Conservation (phyloP, 2,888 invertebrate genomes). For the Lottia scabra region DNA sequence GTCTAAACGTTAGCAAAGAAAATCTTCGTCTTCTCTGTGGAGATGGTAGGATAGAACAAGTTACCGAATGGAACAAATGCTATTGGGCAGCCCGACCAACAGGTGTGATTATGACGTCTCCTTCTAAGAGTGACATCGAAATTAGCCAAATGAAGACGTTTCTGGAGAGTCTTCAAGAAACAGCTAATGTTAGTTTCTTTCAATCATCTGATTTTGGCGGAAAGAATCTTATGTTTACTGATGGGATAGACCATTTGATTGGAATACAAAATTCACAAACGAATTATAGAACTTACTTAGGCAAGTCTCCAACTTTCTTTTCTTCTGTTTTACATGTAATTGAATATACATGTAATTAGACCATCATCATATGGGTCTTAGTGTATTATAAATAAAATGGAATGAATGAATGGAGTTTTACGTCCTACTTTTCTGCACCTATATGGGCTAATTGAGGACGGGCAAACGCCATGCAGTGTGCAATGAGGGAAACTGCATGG, state of each 20-base stretch:
- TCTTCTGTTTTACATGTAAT: no score
- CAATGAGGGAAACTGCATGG: no score
- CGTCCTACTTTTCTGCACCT: no score
- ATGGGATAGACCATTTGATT: constrained; percentile 39
- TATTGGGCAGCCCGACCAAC: constrained; percentile 89
- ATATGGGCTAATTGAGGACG: no score
- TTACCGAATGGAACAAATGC: constrained; percentile 82
- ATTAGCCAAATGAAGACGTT: not conserved
- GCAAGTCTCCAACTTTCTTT: no score
- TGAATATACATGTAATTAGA: no score
- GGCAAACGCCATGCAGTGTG: no score
- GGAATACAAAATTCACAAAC: constrained; percentile 33
- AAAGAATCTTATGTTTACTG: constrained; percentile 47
- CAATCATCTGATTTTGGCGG: constrained; percentile 75
- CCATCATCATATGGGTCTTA: no score
- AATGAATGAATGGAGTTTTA: no score
- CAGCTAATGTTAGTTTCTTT: constrained; percentile 13
- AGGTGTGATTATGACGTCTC: constrained; percentile 84
- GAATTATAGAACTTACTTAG: constrained; percentile 41
- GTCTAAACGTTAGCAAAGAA: constrained; percentile 11
- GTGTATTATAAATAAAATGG: no score
- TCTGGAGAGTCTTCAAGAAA: not conserved
- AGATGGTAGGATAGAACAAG: constrained; percentile 84
- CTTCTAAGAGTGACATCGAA: not conserved
- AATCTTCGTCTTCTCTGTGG: constrained; percentile 91